These are phyloP conservation scores for Neria commutata DNA, from an alignment of 2,888 invertebrate genomes.

Conservation along the genomic window DNA sequence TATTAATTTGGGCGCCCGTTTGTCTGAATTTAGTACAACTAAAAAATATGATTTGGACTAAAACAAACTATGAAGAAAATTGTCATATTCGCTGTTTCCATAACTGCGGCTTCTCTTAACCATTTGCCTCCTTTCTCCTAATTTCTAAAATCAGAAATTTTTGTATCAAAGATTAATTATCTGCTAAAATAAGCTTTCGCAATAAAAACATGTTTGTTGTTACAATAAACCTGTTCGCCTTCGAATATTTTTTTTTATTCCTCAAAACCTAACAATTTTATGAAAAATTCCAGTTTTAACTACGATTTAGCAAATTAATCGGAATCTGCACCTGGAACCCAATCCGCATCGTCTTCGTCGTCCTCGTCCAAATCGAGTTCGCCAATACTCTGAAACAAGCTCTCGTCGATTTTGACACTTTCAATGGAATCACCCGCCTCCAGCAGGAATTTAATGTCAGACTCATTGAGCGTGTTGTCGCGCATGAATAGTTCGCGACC, in stretches of 20 bases:
- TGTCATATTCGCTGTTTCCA: too few relatives aligned
- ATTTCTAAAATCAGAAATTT: too few relatives aligned
- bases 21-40: constrained; percentile 47
- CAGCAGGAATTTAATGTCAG: constrained; percentile 94
- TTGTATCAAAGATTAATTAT: constrained; percentile 10
- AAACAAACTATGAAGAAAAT: constrained; percentile 28
- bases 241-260: constrained; percentile 28
- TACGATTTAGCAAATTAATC: constrained; percentile 31
- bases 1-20: constrained; percentile 39
- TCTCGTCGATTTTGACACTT: constrained; percentile 88
- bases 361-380: constrained; percentile 70
- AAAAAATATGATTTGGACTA: constrained; percentile 41
- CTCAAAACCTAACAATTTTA: constrained; percentile 16
- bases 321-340: constrained; percentile 65
- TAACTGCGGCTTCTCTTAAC: too few relatives aligned
- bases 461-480: constrained; percentile 92
- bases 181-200: constrained; percentile 1
- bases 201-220: constrained; percentile 3
- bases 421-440: constrained; percentile 70
- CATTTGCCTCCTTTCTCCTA: too few relatives aligned
- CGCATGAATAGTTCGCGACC: constrained; percentile 92
- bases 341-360: constrained; percentile 70
- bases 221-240: too few relatives aligned
- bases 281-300: constrained; percentile 26
- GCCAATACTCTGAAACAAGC: constrained; percentile 87